phyloP scores from a whole-genome alignment of 2,113 vertebrate species.

The Amblyopsis rosae region DNA sequence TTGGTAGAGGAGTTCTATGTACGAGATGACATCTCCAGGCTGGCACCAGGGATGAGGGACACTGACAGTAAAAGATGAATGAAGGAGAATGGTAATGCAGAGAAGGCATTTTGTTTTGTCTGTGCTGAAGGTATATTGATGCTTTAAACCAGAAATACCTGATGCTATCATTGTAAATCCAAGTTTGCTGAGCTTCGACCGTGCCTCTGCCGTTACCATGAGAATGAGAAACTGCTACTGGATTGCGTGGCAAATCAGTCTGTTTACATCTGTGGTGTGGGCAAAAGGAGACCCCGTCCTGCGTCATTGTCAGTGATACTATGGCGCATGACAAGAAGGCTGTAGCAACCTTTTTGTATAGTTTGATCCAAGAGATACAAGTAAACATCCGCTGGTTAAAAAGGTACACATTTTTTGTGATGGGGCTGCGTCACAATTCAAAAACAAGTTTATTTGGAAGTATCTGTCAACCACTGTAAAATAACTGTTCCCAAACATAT shows the following conservation, averaged over 20 bases:
- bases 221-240: neutral
- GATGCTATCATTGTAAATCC: neutral
- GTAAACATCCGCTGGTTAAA: neutral
- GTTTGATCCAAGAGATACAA: neutral
- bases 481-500: conserved; percentile 1
- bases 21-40: neutral
- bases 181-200: neutral
- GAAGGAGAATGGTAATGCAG: neutral
- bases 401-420: conserved; percentile 7
- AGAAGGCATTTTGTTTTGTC: neutral
- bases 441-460: conserved; percentile 1
- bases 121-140: neutral
- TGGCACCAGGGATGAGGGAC: neutral
- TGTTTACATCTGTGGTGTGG: conserved; percentile 7
- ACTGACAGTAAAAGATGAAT: neutral
- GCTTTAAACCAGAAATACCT: neutral
- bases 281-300: neutral
- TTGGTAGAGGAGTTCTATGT: neutral
- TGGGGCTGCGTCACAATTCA: conserved; percentile 9
- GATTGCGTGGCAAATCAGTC: neutral
- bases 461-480: neutral
- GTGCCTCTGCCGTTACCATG: conserved; percentile 1
- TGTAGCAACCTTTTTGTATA: conserved; percentile 8
- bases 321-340: conserved; percentile 15
- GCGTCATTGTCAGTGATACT: conserved; percentile 8